Evolutionary conservation across 2,797 vertebrate genomes (phyloP).

Genomic region (Lagodon rhomboides): DNA sequence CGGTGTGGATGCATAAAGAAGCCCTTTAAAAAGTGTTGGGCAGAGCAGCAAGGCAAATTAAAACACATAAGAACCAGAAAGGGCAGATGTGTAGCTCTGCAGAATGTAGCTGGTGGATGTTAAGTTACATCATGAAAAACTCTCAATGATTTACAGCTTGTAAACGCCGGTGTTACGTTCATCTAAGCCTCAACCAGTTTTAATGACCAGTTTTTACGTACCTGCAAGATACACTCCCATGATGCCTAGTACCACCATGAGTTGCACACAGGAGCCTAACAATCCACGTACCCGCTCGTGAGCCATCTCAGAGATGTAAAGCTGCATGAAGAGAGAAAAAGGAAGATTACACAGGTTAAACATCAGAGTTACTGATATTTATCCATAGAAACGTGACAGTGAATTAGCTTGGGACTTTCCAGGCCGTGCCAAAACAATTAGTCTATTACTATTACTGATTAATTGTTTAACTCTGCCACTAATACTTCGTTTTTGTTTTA

Average conservation of each 20-base stretch:
- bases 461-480: neutral
- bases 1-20: no score
- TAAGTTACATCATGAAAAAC: neutral
- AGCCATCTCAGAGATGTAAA: slow-evolving; percentile 94
- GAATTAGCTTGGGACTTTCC: neutral
- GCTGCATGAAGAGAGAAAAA: slow-evolving; percentile 73
- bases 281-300: slow-evolving; percentile 91
- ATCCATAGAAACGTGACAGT: neutral
- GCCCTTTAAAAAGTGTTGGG: neutral
- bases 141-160: slow-evolving; percentile 17
- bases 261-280: slow-evolving; percentile 93
- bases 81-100: neutral
- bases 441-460: neutral
- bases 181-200: neutral
- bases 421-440: neutral
- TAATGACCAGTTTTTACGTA: slow-evolving; percentile 59
- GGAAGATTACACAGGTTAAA: neutral
- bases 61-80: neutral
- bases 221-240: slow-evolving; percentile 93
- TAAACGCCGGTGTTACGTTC: neutral
- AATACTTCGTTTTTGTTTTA: neutral
- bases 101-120: neutral
- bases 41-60: neutral
- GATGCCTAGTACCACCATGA: slow-evolving; percentile 96
- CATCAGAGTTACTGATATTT: no score